Conservation (phyloP, 2,113 vertebrate species). For the Tyto alba region DNA sequence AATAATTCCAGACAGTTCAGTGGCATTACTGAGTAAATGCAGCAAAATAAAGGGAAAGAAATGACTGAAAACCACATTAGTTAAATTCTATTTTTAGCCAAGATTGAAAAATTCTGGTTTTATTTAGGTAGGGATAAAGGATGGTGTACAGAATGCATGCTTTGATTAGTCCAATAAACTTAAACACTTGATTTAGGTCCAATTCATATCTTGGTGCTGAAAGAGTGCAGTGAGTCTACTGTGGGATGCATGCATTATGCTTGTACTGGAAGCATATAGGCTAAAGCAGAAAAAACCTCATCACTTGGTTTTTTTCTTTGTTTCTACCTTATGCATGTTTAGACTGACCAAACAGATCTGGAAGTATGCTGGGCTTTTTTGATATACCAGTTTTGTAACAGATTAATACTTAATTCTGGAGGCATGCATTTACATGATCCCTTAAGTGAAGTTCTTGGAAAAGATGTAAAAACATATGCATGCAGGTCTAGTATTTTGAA, state of each 20-base stretch:
- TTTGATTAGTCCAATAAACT: neutral
- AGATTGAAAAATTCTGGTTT: neutral
- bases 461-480: neutral
- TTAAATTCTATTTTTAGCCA: neutral
- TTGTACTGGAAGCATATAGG: neutral
- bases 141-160: neutral
- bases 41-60: neutral
- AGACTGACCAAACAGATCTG: neutral
- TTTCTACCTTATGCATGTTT: neutral
- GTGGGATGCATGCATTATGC: rapidly evolving
- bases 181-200: neutral
- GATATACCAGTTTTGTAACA: neutral
- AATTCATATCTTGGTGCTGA: neutral
- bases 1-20: neutral
- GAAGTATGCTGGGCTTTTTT: neutral
- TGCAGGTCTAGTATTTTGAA: rapidly evolving
- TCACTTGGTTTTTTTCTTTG: neutral
- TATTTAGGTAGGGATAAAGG: neutral
- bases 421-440: neutral
- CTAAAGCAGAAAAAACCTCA: neutral
- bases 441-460: neutral
- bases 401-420: neutral
- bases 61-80: rapidly evolving
- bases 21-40: neutral
- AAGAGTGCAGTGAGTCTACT: neutral